Evolutionary conservation across 2,888 invertebrate species (phyloP).

Genomic region (Eubasilissa splendida): DNA sequence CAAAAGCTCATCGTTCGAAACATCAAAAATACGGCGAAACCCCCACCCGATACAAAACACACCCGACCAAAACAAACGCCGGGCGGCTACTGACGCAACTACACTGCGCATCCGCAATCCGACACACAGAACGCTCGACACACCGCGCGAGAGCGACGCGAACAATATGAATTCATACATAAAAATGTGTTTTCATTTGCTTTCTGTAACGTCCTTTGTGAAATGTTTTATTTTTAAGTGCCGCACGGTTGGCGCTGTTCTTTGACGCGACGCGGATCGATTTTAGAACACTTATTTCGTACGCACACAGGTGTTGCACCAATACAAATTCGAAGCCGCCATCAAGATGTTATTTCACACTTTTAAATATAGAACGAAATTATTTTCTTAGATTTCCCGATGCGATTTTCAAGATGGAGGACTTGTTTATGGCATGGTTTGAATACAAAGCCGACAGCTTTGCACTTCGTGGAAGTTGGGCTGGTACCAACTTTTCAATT

Average conservation of each 20-base stretch:
- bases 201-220: background rate
- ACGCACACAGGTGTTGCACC: slow-evolving; percentile 28
- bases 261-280: background rate
- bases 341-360: slow-evolving; percentile 16
- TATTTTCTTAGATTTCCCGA: background rate
- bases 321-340: slow-evolving; percentile 21
- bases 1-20: background rate
- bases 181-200: background rate
- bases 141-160: background rate
- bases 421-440: too few species aligned
- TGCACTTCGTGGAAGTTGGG: too few species aligned
- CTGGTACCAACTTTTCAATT: too few species aligned
- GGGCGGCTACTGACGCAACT: slow-evolving; percentile 39
- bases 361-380: slow-evolving; percentile 21
- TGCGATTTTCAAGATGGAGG: background rate
- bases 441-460: too few species aligned
- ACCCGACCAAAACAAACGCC: slow-evolving; percentile 34
- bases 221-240: background rate
- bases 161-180: background rate
- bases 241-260: background rate
- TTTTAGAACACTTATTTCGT: slow-evolving; percentile 4
- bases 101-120: slow-evolving; percentile 44
- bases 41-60: slow-evolving; percentile 7
- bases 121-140: background rate
- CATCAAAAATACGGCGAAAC: background rate